A percentile compares a stretch with the other conserved stretches of the same genome.
Evolutionary conservation across 2,113 vertebrate species (phyloP).

Genomic region (Pedetes capensis): DNA sequence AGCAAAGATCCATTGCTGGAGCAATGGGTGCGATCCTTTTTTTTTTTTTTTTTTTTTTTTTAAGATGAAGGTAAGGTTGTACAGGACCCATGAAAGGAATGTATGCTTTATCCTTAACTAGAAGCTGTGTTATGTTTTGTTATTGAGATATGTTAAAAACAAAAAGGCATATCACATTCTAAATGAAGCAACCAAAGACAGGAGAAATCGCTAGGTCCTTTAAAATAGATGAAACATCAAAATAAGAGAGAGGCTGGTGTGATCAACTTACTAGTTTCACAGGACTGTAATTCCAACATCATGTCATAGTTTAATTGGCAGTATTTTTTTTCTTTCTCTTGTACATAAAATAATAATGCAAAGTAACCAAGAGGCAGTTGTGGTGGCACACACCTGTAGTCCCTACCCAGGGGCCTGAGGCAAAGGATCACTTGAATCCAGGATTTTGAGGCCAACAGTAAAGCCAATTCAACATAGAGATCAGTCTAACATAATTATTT

Average conservation of each 20-base stretch:
- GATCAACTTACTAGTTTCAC: neutral
- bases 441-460: neutral
- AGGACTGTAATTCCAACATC: neutral
- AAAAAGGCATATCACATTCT: neutral
- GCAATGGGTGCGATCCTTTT: neutral
- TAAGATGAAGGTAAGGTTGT: neutral
- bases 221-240: slow-evolving; percentile 36
- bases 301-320: slow-evolving; percentile 7
- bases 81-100: neutral
- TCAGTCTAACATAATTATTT: neutral
- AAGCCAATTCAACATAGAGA: neutral
- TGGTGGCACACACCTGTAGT: too few relatives aligned
- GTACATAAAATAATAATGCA: neutral
- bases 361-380: neutral
- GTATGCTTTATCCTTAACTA: neutral
- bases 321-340: neutral
- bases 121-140: slow-evolving; percentile 1
- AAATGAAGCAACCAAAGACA: neutral
- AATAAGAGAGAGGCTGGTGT: neutral
- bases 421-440: neutral
- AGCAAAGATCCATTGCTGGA: slow-evolving; percentile 20
- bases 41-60: neutral
- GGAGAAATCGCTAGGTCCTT: slow-evolving; percentile 27
- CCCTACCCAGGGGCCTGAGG: neutral
- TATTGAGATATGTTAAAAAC: neutral